These are phyloP conservation scores for Coccyzus lansbergi DNA, from an alignment of 2,797 vertebrate genomes.

Conservation along the genomic window DNA sequence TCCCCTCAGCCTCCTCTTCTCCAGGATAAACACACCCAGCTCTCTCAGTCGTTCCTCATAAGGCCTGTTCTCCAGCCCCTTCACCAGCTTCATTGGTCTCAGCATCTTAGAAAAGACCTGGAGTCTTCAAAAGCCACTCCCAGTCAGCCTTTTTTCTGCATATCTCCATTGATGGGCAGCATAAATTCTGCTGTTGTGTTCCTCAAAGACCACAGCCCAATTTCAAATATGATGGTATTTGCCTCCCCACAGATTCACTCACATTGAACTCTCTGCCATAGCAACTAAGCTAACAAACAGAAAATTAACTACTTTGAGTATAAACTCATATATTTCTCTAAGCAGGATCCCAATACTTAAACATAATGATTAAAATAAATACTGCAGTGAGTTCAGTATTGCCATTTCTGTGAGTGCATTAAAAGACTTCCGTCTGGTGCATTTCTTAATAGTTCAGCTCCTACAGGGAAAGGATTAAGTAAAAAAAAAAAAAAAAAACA, in stretches of 20 bases:
- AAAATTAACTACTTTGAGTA: not conserved
- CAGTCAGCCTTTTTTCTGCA: not conserved
- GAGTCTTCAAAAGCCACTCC: not conserved
- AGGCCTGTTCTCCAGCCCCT: too few species aligned
- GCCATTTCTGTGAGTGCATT: not conserved
- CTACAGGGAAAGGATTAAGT: conserved; percentile 22
- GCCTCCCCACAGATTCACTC: not conserved
- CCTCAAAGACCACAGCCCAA: not conserved
- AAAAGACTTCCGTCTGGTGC: not conserved
- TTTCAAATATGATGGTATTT: not conserved
- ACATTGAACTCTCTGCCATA: not conserved
- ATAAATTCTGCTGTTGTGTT: not conserved
- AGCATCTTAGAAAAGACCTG: not conserved
- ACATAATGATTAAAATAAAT: conserved; percentile 30
- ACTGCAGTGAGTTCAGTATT: not conserved
- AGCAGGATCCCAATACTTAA: not conserved
- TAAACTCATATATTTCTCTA: not conserved
- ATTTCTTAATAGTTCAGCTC: conserved; percentile 6
- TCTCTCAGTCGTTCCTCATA: too few species aligned
- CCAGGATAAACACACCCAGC: too few species aligned
- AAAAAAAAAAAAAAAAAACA: not conserved
- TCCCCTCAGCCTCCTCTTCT: too few species aligned
- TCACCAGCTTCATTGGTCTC: too few species aligned
- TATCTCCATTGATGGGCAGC: not conserved
- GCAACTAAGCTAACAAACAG: not conserved